Evolutionary conservation across 2,113 vertebrate genomes (phyloP).

Genomic region (Gymnogyps californianus): DNA sequence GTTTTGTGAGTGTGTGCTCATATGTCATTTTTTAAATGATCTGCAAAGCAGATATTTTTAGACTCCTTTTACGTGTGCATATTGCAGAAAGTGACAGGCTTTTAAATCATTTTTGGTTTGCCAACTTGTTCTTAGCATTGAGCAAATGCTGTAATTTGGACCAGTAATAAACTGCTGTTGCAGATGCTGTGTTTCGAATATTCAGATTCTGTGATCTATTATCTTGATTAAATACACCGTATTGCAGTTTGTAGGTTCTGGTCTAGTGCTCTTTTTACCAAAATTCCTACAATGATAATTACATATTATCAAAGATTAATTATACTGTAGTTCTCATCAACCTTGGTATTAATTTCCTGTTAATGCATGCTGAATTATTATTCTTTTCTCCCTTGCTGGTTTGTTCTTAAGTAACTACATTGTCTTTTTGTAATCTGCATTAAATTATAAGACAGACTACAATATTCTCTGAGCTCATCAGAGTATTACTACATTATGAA

Average conservation of each 20-base stretch:
- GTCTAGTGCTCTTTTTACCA: background rate
- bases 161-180: constrained; percentile 19
- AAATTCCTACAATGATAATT: background rate
- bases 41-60: background rate
- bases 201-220: background rate
- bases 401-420: background rate
- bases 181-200: background rate
- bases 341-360: background rate
- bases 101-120: background rate
- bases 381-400: background rate
- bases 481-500: background rate
- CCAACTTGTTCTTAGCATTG: background rate
- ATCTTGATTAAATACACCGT: background rate
- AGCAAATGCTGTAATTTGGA: background rate
- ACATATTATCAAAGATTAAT: background rate
- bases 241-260: background rate
- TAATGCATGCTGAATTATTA: background rate
- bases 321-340: background rate
- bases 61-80: background rate
- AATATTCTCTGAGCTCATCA: background rate
- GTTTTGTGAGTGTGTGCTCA: background rate
- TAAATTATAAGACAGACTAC: background rate
- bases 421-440: background rate
- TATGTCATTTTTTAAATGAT: background rate
- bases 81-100: background rate